Conservation (phyloP, 2,113 vertebrate species). For the Chaetops frenatus region DNA sequence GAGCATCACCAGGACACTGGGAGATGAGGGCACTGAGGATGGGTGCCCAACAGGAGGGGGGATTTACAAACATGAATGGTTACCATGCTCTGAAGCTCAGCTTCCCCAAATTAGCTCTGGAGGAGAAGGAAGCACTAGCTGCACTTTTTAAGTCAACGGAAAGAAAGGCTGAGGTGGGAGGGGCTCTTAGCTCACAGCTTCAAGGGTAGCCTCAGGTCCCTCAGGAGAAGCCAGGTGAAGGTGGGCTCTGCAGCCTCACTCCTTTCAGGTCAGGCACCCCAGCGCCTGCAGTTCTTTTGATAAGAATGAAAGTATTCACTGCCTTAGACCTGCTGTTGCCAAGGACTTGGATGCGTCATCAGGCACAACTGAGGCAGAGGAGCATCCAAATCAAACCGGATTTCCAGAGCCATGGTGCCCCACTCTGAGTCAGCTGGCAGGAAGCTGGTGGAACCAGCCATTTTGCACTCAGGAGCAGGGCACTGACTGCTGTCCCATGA, state of each 20-base stretch:
- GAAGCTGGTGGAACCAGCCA: background rate
- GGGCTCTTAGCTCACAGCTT: background rate
- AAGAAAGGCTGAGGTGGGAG: background rate
- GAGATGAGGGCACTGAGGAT: background rate
- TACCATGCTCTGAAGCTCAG: background rate
- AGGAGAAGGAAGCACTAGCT: background rate
- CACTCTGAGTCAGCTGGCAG: conserved; percentile 39
- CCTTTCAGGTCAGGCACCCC: background rate
- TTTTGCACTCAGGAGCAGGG: background rate
- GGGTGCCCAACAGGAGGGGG: background rate
- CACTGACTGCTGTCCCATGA: background rate
- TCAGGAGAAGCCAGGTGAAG: background rate
- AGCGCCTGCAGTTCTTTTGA: background rate
- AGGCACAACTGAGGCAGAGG: background rate
- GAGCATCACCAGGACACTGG: background rate
- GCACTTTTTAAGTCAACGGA: background rate
- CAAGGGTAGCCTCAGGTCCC: background rate
- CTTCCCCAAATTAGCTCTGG: conserved; percentile 21
- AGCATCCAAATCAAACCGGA: conserved; percentile 12
- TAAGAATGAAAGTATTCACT: background rate
- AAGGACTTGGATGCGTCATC: background rate
- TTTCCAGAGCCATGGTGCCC: conserved; percentile 13
- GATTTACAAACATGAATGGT: background rate
- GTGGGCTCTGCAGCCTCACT: background rate
- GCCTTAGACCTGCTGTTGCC: background rate